Evolutionary conservation across 2,113 vertebrate genomes (phyloP).

Genomic region (Tursiops truncatus): DNA sequence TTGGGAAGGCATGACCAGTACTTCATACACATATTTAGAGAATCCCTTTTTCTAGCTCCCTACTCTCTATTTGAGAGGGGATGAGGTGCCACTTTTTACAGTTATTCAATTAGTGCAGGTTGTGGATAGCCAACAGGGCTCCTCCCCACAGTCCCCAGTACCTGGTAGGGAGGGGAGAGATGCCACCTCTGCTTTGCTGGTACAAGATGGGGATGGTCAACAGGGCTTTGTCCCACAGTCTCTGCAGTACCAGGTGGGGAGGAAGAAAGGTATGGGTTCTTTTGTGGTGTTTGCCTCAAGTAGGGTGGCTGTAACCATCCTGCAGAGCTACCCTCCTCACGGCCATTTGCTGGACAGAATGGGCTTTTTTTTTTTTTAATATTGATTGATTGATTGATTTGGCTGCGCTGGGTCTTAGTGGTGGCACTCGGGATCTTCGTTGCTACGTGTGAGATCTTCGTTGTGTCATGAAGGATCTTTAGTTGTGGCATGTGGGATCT

Average conservation of each 20-base stretch:
- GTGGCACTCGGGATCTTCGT: too few species aligned
- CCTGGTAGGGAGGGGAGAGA: neutral
- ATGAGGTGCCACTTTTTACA: neutral
- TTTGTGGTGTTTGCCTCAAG: neutral
- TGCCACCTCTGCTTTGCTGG: neutral
- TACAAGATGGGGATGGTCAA: neutral
- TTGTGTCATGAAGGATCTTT: too few species aligned
- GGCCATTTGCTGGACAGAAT: neutral
- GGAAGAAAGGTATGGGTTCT: neutral
- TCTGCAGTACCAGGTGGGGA: neutral
- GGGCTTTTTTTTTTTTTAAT: neutral
- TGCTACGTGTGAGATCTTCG: too few species aligned
- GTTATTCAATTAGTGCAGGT: neutral
- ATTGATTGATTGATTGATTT: too few species aligned
- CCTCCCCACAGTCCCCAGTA: neutral
- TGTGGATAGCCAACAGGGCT: neutral
- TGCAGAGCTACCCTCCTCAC: neutral
- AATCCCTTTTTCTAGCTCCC: neutral
- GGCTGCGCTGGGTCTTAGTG: too few species aligned
- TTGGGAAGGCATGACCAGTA: neutral
- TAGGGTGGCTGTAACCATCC: neutral
- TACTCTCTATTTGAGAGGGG: neutral
- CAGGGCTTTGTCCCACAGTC: neutral
- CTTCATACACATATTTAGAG: neutral
- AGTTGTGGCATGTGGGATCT: too few species aligned